Base-by-base conservation (phyloP, 2,888 invertebrate species). In the Empis livida region DNA sequence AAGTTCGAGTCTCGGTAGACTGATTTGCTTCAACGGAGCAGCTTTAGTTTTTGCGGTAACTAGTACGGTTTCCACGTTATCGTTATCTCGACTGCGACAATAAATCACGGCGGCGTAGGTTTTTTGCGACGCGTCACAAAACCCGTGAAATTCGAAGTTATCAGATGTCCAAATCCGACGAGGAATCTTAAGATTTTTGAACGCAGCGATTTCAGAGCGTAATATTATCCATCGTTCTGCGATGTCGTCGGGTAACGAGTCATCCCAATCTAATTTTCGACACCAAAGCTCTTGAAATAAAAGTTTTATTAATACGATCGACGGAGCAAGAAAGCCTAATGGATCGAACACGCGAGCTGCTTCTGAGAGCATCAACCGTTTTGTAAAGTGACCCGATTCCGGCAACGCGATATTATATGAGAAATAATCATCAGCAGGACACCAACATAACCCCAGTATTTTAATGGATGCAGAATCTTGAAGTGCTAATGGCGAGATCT, bases 81-180 rank as follows among this genome's bases (percentile, higher is more conserved):
- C n/a, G n/a, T n/a, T n/a, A n/a, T n/a, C n/a, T n/a, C n/a, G n/a
- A n/a, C n/a, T n/a, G n/a, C n/a, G n/a, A n/a, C n/a, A n/a, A n/a
- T n/a, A n/a, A n/a, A n/a, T n/a, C n/a, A n/a, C n/a, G n/a, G n/a
- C n/a, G n/a, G n/a, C n/a, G n/a, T n/a, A n/a, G n/a, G 1, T 41
- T 47, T 44, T 55, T 53, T 8, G 53, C 44, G 20, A 47, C 5
- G 47, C 47, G 42, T 43, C 6, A 51, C 42, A 13, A 50, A 37
- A 10, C 30, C 14, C 52, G 30, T 49, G 20, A 20, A 20, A 20
- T 20, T 20, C 20, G 20, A 20, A 20, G 6, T 20, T 20, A 20
- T 20, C 20, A 20, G 4, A 20, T 20, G 20, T 20, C 20, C 20
- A 20, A 20, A 20, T 20, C 20, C 20, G 20, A 20, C 20, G 20